A percentile compares a stretch with the other conserved stretches of the same genome.
These are phyloP conservation scores for Pan paniscus DNA, from an alignment of 2,113 vertebrate species.

Conservation along the genomic window DNA sequence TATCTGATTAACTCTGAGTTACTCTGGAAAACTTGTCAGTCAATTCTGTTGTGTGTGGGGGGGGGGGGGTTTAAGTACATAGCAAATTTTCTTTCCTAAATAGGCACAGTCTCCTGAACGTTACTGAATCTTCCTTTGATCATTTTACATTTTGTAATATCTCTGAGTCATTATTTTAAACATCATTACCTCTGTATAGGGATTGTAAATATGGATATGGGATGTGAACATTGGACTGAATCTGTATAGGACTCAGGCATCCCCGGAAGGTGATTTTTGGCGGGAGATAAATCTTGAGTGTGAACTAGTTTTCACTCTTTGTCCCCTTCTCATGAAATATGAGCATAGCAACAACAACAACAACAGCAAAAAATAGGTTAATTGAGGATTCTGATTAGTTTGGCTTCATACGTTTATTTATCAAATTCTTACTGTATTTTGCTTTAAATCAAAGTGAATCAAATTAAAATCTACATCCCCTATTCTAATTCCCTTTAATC, in stretches of 20 bases:
- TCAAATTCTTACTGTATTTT: not conserved
- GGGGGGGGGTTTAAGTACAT: not conserved
- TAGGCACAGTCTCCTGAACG: not conserved
- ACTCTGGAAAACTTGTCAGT: not conserved
- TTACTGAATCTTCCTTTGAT: not conserved
- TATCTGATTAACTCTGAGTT: not conserved
- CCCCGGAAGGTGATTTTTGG: not conserved
- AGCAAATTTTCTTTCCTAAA: not conserved
- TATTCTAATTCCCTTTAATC: not conserved
- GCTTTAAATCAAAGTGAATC: not conserved
- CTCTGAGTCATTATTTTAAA: not conserved
- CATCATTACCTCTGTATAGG: not conserved
- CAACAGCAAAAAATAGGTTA: not conserved
- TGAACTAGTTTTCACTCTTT: not conserved
- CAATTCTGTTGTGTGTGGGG: not conserved
- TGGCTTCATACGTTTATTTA: not conserved
- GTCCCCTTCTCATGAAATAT: not conserved
- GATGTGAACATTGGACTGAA: not conserved
- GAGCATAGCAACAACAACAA: not conserved
- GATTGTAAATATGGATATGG: not conserved
- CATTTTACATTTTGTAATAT: not conserved
- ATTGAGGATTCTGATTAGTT: not conserved
- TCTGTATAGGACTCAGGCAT: not conserved
- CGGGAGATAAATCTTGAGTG: not conserved
- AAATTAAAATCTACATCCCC: not conserved